A percentile compares a stretch with the other conserved stretches of the same genome.
These are phyloP conservation scores for Oscheius sp. DNA, from an alignment of 2,888 invertebrate species.

Conservation along the genomic window DNA sequence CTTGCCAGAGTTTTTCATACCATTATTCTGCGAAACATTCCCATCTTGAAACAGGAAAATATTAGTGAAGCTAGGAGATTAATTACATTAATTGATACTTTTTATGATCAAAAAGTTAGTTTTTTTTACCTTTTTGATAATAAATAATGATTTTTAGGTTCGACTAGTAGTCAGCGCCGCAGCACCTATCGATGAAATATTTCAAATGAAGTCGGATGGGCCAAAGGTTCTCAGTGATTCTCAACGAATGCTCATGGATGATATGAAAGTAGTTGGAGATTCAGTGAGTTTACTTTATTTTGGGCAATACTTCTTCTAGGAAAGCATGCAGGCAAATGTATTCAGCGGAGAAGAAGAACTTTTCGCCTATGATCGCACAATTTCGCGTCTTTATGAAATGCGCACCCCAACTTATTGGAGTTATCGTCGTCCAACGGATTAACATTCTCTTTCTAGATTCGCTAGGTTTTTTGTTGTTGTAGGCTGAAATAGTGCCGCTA, in stretches of 20 bases:
- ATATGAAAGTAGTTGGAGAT: constrained; percentile 80
- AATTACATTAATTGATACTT: constrained; percentile 93
- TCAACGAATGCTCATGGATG: constrained; percentile 90
- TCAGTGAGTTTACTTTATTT: constrained; percentile 64
- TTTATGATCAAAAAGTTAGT: constrained; percentile 88
- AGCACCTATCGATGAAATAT: constrained; percentile 81
- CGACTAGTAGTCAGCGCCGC: constrained; percentile 85
- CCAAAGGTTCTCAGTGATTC: constrained; percentile 77
- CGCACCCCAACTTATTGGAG: constrained; percentile 91
- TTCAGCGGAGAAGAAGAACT: constrained; percentile 97
- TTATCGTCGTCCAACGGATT: constrained; percentile 44
- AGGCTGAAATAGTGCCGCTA: too few relatives aligned
- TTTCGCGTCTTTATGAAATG: constrained; percentile 94
- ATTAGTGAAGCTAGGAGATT: constrained; percentile 91
- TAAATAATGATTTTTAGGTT: constrained; percentile 74
- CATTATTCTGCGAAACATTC: constrained; percentile 88
- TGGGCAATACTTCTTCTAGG: too few relatives aligned
- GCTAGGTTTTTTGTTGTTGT: neutral
- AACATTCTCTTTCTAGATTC: neutral
- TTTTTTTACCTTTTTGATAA: neutral
- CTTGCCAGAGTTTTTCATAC: constrained; percentile 93
- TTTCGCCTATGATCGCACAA: constrained; percentile 92
- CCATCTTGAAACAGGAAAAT: constrained; percentile 81
- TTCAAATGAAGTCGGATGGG: constrained; percentile 74
- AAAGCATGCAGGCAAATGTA: constrained; percentile 83